A percentile compares a stretch with the other conserved stretches of the same genome.
phyloP scores from a whole-genome alignment of 2,888 invertebrate genomes.

The Phyllotreta striolata region DNA sequence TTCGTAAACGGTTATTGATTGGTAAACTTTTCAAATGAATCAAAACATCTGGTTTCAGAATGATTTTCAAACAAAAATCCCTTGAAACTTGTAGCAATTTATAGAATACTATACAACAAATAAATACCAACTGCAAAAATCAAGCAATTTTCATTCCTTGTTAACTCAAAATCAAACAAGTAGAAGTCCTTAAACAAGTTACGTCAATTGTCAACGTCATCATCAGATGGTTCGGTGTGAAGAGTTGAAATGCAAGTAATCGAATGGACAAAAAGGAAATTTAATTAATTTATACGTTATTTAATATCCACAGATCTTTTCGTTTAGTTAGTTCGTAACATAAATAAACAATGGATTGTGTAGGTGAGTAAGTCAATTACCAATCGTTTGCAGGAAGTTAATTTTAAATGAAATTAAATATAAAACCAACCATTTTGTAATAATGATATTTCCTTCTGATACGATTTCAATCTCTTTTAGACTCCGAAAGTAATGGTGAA shows the following conservation, averaged over 20 bases:
- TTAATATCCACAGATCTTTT: background rate
- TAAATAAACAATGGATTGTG: constrained; percentile 40
- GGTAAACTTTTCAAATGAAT: no score
- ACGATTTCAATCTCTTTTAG: constrained; percentile 36
- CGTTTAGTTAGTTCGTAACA: background rate
- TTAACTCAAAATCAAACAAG: no score
- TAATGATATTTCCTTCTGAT: no score
- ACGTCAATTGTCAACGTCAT: constrained; percentile 22
- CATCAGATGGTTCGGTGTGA: constrained; percentile 22
- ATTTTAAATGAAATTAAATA: no score
- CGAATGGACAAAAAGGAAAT: constrained; percentile 24
- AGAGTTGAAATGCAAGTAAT: constrained; percentile 29
- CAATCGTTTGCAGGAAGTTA: no score
- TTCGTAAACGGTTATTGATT: no score
- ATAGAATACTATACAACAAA: no score
- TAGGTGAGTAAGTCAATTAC: constrained; percentile 36
- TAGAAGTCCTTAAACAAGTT: background rate
- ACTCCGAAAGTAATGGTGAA: constrained; percentile 61
- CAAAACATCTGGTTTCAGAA: no score
- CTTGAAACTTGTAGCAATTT: no score
- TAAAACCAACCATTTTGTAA: constrained; percentile 12
- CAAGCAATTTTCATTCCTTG: no score
- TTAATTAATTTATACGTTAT: constrained; percentile 10
- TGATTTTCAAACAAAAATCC: no score
- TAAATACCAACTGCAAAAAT: no score